These are phyloP conservation scores for Neria commutata DNA, from an alignment of 2,888 invertebrate species.

Conservation along the genomic window DNA sequence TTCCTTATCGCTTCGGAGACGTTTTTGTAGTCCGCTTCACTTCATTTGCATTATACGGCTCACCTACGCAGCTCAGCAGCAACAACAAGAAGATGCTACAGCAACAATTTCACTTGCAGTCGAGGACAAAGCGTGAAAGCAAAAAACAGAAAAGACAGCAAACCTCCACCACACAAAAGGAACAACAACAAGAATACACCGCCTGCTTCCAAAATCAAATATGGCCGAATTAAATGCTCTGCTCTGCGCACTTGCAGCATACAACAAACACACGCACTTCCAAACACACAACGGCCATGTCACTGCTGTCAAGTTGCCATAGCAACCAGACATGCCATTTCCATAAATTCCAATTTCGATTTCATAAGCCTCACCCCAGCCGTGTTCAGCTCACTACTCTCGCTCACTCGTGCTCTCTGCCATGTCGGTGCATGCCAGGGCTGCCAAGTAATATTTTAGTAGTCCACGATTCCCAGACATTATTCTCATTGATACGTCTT, in stretches of 20 bases:
- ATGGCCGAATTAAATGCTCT: constrained; percentile 52
- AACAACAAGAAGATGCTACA: neutral
- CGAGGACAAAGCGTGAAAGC: constrained; percentile 5
- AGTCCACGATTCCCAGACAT: too few species aligned
- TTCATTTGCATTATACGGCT: too few species aligned
- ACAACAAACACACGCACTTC: too few species aligned
- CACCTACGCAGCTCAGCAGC: too few species aligned
- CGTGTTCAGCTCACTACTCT: too few species aligned
- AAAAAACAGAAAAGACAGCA: constrained; percentile 17
- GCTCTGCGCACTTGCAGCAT: constrained; percentile 23
- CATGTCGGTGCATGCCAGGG: too few species aligned
- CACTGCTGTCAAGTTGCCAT: too few species aligned
- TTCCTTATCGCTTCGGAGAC: too few species aligned
- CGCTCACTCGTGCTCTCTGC: too few species aligned
- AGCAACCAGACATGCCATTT: constrained; percentile 34
- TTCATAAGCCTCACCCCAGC: neutral
- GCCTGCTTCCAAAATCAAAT: constrained; percentile 51
- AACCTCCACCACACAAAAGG: neutral
- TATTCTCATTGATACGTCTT: too few species aligned
- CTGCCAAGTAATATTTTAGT: too few species aligned
- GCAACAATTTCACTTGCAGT: constrained; percentile 1
- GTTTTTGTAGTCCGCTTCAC: too few species aligned
- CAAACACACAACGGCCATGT: constrained; percentile 41
- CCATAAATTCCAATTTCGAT: constrained; percentile 7
- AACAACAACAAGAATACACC: constrained; percentile 28